Evolutionary conservation across 2,888 invertebrate species (phyloP).

Genomic region (Bombylius major): DNA sequence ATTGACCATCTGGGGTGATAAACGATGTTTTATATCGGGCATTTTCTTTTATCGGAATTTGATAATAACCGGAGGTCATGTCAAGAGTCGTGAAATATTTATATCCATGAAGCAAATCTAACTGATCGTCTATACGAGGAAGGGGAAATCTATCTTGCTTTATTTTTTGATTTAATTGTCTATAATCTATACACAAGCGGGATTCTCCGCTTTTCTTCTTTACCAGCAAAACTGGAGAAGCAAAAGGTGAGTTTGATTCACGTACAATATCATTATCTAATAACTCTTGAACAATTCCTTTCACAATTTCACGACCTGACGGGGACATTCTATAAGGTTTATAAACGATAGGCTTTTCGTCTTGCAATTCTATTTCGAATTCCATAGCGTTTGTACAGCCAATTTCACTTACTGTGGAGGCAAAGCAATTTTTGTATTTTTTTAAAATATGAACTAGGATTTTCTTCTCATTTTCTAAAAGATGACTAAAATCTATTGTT

Average conservation of each 20-base stretch:
- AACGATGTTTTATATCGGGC: constrained; percentile 22
- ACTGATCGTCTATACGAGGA: constrained; percentile 22
- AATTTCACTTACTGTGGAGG: constrained; percentile 8
- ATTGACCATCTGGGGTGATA: constrained; percentile 23
- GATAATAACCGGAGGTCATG: constrained; percentile 16
- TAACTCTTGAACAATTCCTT: constrained; percentile 16
- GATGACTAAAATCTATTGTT: constrained; percentile 16
- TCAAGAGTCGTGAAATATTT: constrained; percentile 21
- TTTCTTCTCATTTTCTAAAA: background rate
- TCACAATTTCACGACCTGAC: constrained; percentile 15
- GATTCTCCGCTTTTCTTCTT: constrained; percentile 19
- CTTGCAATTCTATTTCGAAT: constrained; percentile 15
- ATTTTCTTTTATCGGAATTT: constrained; percentile 16
- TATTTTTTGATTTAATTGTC: constrained; percentile 22
- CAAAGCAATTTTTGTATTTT: background rate
- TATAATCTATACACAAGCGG: constrained; percentile 21
- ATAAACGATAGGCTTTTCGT: constrained; percentile 16
- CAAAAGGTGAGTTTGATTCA: constrained; percentile 20
- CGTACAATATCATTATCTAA: constrained; percentile 15
- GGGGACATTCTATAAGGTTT: constrained; percentile 20
- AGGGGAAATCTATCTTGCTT: constrained; percentile 23
- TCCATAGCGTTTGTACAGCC: background rate
- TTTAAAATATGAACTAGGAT: background rate
- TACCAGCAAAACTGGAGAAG: constrained; percentile 13
- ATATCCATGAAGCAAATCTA: constrained; percentile 18